Conservation (phyloP, 2,797 vertebrate species). For the Graptemys geographica region DNA sequence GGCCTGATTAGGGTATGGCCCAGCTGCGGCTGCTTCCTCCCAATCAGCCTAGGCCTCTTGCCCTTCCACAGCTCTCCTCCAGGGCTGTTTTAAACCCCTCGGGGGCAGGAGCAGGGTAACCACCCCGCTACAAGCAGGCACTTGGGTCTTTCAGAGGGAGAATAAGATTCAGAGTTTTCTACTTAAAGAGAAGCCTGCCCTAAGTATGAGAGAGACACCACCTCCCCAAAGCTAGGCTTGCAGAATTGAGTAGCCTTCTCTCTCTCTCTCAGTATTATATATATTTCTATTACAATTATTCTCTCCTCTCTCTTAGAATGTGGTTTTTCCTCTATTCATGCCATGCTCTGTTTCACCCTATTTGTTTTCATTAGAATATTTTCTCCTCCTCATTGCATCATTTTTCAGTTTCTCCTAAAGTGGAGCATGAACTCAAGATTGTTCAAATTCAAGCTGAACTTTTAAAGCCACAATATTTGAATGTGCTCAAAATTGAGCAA, state of each 20-base stretch:
- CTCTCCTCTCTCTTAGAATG: neutral
- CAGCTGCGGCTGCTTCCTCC: no score
- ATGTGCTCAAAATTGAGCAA: neutral
- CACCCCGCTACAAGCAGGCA: no score
- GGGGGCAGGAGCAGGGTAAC: no score
- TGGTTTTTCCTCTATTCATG: conserved; percentile 41
- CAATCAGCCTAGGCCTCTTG: no score
- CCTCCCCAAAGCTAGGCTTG: neutral
- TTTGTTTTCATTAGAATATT: neutral
- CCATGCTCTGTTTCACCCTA: neutral
- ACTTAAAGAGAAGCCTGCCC: neutral
- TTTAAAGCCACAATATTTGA: neutral
- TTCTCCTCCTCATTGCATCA: neutral
- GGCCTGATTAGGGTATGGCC: no score
- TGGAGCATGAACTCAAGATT: neutral
- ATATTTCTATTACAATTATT: neutral
- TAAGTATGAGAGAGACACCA: neutral
- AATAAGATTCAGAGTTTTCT: neutral
- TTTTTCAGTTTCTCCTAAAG: neutral
- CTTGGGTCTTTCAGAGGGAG: neutral
- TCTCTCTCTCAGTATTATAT: neutral
- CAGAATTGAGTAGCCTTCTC: neutral
- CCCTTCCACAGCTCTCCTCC: no score
- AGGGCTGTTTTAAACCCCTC: no score
- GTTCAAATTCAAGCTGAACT: neutral